These are phyloP conservation scores for Heterodera filipjevi DNA, from an alignment of 2,888 invertebrate genomes.

Conservation along the genomic window DNA sequence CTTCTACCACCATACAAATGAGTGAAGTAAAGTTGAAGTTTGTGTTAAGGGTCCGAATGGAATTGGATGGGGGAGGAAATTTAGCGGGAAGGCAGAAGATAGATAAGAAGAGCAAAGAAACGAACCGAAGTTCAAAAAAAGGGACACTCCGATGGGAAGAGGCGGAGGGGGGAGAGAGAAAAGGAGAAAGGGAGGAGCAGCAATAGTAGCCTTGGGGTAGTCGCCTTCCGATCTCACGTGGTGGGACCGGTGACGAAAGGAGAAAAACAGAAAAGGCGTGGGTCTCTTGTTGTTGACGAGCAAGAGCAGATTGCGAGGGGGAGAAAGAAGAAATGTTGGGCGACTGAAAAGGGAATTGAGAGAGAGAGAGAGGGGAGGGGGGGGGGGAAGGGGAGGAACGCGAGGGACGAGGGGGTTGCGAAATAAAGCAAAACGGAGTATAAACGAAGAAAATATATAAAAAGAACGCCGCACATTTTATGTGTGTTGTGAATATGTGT, in stretches of 20 bases:
- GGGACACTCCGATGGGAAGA: not conserved
- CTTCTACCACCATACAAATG: not conserved
- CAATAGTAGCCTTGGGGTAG: no score
- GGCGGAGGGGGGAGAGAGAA: not conserved
- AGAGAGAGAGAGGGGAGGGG: not conserved
- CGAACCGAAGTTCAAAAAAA: not conserved
- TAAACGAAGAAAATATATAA: not conserved
- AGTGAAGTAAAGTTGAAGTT: not conserved
- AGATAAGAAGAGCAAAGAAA: not conserved
- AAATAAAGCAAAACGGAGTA: not conserved
- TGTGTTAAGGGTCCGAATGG: not conserved
- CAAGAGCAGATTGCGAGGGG: not conserved
- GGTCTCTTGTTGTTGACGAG: not conserved
- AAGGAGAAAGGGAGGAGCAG: not conserved
- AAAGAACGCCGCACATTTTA: not conserved
- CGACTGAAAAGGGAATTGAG: not conserved
- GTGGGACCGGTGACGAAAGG: constrained; percentile 13
- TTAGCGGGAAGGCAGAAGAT: not conserved
- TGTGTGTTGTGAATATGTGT: not conserved
- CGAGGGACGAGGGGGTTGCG: not conserved
- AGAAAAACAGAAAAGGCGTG: not conserved
- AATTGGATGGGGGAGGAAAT: not conserved
- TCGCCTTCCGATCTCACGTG: constrained; percentile 13
- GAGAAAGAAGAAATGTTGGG: not conserved
- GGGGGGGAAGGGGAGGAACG: no score